A percentile compares a stretch with the other conserved stretches of the same genome.
Conservation (phyloP, 2,888 invertebrate species). For the Aphrophora alni region DNA sequence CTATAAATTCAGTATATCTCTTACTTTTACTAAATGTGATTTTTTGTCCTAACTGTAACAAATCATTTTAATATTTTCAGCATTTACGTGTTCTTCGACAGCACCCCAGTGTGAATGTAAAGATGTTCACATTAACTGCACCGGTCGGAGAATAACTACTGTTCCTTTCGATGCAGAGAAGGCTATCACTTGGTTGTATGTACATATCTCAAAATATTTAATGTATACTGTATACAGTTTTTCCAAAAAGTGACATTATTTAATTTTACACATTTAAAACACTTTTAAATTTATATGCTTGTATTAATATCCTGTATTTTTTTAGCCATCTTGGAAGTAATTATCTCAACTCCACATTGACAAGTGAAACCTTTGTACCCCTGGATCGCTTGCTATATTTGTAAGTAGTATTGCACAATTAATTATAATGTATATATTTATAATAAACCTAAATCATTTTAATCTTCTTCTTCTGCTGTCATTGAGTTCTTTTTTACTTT, state of each 20-base stretch:
- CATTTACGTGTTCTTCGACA: slow-evolving; percentile 56
- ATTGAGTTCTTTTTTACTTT: too few species aligned
- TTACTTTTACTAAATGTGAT: neutral
- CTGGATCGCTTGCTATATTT: slow-evolving; percentile 49
- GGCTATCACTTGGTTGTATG: slow-evolving; percentile 56
- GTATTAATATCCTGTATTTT: neutral
- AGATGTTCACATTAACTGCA: slow-evolving; percentile 59
- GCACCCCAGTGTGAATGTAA: slow-evolving; percentile 56
- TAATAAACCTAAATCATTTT: too few species aligned
- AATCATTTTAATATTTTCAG: slow-evolving; percentile 50
- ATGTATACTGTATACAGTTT: too few species aligned
- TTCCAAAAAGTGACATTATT: too few species aligned
- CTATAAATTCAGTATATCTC: too few species aligned
- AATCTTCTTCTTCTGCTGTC: too few species aligned
- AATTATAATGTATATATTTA: too few species aligned
- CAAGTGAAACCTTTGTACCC: slow-evolving; percentile 42
- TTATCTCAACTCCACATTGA: slow-evolving; percentile 35
- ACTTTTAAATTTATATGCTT: too few species aligned
- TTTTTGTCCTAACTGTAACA: neutral
- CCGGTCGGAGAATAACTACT: slow-evolving; percentile 52
- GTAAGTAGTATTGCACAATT: slow-evolving; percentile 47
- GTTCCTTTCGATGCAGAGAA: slow-evolving; percentile 55
- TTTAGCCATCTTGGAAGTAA: slow-evolving; percentile 39
- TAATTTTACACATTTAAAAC: too few species aligned
- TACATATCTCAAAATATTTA: slow-evolving; percentile 28